These are phyloP conservation scores for Drosophila melanosoma DNA, from an alignment of 2,888 invertebrate species.

Conservation along the genomic window DNA sequence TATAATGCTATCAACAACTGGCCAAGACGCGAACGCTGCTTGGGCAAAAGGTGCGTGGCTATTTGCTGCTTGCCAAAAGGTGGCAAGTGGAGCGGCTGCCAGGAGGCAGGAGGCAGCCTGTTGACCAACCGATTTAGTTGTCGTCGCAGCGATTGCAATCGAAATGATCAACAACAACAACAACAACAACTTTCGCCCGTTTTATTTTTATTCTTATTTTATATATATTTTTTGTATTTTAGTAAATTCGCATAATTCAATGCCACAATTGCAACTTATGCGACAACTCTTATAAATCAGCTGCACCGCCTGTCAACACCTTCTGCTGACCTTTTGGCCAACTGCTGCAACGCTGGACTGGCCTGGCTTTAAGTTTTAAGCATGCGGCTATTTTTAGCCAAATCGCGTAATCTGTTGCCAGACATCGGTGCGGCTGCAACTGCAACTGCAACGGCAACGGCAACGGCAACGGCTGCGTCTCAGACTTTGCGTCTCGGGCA, in stretches of 20 bases:
- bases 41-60: constrained; percentile 42
- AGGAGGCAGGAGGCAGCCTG: background rate
- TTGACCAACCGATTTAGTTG: constrained; percentile 55
- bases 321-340: constrained; percentile 46
- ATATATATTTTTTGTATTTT: constrained; percentile 11
- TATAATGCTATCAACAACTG: constrained; percentile 74
- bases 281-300: constrained; percentile 51
- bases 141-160: constrained; percentile 54
- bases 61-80: constrained; percentile 3
- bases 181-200: constrained; percentile 56
- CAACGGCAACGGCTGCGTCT: constrained; percentile 14
- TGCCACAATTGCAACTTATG: constrained; percentile 52
- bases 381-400: constrained; percentile 50
- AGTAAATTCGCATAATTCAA: constrained; percentile 58
- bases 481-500: constrained; percentile 54
- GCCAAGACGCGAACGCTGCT: constrained; percentile 24
- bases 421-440: constrained; percentile 25
- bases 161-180: constrained; percentile 2
- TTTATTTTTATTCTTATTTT: background rate
- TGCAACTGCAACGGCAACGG: constrained; percentile 10
- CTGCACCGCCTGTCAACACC: constrained; percentile 50
- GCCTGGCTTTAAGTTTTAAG: background rate
- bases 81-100: background rate
- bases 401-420: constrained; percentile 62
- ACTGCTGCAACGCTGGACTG: background rate